Evolutionary conservation across 2,113 vertebrate species (phyloP), one percentile per base, ranked within the genome.

Genomic region (Regulus satrapa): DNA sequence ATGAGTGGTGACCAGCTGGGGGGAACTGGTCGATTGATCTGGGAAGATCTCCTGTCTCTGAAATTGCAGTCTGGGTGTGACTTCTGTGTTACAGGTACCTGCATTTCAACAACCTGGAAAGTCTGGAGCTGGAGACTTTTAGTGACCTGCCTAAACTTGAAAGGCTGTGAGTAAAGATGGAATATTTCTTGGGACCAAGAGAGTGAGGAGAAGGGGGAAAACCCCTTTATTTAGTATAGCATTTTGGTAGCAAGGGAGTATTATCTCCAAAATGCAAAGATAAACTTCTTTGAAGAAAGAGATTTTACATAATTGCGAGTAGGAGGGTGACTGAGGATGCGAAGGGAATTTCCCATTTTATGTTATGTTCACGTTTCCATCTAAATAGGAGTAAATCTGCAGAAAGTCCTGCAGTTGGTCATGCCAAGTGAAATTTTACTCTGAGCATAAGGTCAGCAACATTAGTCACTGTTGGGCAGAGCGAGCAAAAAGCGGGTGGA

Each of bases 61-160:
- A 19, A 76, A n/a, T 24, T 36, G 32, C 26, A 23, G 4, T 13
- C 14, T 84, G 4, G 61, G 31, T 84, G 34, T 78, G 89, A 10
- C 91, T 72, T 49, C 66, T 85, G 79, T 90, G 26, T 36, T 91
- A 46, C 97, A 99, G 99, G 85, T 99, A 99, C 94, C 98, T 99
- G 93, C 99, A 99, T 97, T 99, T 99, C 98, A 99, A 99, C 98
- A 98, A 98, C 97, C 98, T 99, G 48, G 99, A 99, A 86, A 98
- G 97, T 36, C 77, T 99, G 97, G 98, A 99, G 85, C 97, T 97
- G 1, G 98, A 98, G 90, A 99, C 98, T 45, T 99, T 99, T 66
- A 98, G 98, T 68, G 98, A 99, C 93, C 97, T 99, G 41, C 99
- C 99, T 36, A 99, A 99, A 94, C 98, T 99, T 94, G 99, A 99